Percentiles rank a stretch among this genome's conserved stretches.
Conservation (phyloP, 1,140 invertebrate species). For the Drosophila watanabei region DNA sequence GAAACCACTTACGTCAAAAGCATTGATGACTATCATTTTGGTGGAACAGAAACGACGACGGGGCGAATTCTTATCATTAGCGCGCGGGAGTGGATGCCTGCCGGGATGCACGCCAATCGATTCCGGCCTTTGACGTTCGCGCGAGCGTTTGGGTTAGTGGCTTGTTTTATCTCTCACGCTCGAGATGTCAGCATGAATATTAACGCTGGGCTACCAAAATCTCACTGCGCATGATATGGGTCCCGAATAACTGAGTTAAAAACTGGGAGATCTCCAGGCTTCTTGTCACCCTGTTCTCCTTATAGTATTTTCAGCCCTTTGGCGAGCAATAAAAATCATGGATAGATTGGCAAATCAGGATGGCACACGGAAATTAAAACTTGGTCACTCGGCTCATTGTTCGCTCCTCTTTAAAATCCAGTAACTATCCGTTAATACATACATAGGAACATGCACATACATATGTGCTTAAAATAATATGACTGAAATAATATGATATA, state of each 20-base stretch:
- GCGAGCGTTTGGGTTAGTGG: conserved; percentile 10
- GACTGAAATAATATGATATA: neutral
- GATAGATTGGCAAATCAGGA: neutral
- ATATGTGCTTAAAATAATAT: neutral
- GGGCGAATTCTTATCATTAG: conserved; percentile 74
- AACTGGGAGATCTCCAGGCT: neutral
- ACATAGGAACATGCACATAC: neutral
- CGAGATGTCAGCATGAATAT: conserved; percentile 63
- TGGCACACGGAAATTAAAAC: neutral
- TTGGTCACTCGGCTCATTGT: conserved; percentile 43
- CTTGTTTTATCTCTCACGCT: conserved; percentile 63
- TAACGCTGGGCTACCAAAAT: conserved; percentile 20
- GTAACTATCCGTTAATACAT: neutral
- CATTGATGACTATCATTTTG: conserved; percentile 79
- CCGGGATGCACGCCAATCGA: conserved; percentile 35
- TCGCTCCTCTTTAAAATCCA: neutral
- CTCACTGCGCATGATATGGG: neutral
- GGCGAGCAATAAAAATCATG: neutral
- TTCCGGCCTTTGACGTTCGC: conserved; percentile 12
- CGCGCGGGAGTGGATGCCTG: conserved; percentile 17
- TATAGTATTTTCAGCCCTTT: neutral
- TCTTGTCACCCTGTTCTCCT: neutral
- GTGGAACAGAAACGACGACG: conserved; percentile 50
- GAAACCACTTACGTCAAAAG: conserved; percentile 69
- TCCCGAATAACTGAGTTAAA: neutral